Evolutionary conservation across 2,113 vertebrate genomes (phyloP).

Genomic region (Nymphicus hollandicus): DNA sequence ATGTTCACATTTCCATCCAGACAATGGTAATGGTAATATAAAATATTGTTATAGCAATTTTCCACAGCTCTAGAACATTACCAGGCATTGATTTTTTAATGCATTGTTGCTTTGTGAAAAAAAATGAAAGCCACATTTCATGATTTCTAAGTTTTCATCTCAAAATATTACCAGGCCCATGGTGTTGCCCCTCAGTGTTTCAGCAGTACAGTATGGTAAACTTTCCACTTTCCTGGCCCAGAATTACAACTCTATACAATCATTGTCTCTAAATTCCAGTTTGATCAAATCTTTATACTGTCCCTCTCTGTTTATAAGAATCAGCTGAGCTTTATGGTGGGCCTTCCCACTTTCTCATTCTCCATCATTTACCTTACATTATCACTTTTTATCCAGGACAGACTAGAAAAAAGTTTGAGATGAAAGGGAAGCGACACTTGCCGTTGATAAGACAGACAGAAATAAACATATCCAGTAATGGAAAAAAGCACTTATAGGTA

Average conservation of each 20-base stretch:
- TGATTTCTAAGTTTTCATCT: not conserved
- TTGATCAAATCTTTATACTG: not conserved
- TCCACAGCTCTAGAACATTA: not conserved
- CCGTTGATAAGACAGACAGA: not conserved
- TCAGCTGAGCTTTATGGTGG: not conserved
- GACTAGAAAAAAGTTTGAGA: not conserved
- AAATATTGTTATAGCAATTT: not conserved
- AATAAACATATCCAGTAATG: not conserved
- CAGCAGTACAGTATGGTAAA: not conserved
- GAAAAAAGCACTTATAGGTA: not conserved
- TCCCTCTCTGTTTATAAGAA: not conserved
- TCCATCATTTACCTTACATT: not conserved
- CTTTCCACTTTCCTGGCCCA: not conserved
- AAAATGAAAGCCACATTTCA: not conserved
- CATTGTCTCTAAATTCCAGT: not conserved
- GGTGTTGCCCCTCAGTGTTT: not conserved
- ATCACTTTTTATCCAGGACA: not conserved
- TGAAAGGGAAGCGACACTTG: not conserved
- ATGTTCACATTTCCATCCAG: not conserved
- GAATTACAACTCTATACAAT: not conserved
- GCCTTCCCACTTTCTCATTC: not conserved
- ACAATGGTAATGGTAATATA: not conserved
- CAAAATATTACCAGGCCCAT: not conserved
- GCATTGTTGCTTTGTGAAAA: not conserved
- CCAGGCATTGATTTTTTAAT: not conserved